phyloP scores from a whole-genome alignment of 92 coral and sea anemone genomes.

The Galaxea fascicularis region DNA sequence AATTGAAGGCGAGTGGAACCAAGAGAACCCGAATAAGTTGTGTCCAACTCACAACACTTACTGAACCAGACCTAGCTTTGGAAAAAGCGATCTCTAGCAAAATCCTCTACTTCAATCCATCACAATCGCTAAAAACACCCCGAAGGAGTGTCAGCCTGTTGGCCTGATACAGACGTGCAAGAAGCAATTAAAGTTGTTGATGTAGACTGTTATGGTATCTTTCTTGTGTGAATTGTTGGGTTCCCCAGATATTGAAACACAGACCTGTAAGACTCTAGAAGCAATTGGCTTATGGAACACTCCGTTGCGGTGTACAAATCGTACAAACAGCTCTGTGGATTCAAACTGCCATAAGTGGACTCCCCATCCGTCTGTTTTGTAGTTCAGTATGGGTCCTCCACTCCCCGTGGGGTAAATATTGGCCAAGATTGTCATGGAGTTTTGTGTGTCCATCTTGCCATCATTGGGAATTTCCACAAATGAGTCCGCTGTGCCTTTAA shows the following conservation, averaged over 20 bases:
- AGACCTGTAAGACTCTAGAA: slow-evolving; percentile 93
- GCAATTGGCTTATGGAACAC: slow-evolving; percentile 96
- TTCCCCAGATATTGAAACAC: not conserved
- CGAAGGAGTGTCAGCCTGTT: too few relatives aligned
- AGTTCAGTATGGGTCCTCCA: slow-evolving; percentile 96
- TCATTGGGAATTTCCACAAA: slow-evolving; percentile 93
- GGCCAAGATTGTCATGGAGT: slow-evolving; percentile 95
- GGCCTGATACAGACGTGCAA: too few relatives aligned
- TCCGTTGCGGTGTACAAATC: slow-evolving; percentile 96
- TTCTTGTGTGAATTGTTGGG: not conserved
- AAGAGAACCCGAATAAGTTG: too few relatives aligned
- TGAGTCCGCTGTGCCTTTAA: slow-evolving; percentile 85
- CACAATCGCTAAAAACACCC: too few relatives aligned
- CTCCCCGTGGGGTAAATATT: slow-evolving; percentile 91
- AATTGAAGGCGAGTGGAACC: too few relatives aligned
- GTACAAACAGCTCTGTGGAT: slow-evolving; percentile 88
- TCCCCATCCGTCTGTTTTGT: slow-evolving; percentile 93
- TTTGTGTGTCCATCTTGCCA: slow-evolving; percentile 84
- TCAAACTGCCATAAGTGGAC: slow-evolving; percentile 99
- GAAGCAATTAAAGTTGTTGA: too few relatives aligned
- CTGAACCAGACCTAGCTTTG: too few relatives aligned
- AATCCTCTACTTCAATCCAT: too few relatives aligned
- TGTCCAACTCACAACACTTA: too few relatives aligned
- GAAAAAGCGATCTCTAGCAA: too few relatives aligned
- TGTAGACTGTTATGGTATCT: not conserved